Conservation (phyloP, 2,113 vertebrate genomes). For the Bombycilla garrulus region DNA sequence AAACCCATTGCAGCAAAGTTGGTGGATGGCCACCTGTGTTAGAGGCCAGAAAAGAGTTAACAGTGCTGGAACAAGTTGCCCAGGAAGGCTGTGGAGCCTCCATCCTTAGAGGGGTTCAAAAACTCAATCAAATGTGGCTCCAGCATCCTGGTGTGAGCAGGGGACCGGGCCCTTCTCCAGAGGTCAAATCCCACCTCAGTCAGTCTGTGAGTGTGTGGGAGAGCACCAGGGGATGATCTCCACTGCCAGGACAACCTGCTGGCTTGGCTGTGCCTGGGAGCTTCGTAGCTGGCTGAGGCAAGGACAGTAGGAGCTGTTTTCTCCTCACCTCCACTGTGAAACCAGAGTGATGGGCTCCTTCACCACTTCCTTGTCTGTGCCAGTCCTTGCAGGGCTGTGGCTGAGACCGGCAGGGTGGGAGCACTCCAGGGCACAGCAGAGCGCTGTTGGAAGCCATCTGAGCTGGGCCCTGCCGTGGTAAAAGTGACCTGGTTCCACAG, state of each 20-base stretch:
- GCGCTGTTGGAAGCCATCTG: not conserved
- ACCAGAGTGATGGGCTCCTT: not conserved
- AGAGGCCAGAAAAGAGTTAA: not conserved
- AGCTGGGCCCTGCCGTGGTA: not conserved
- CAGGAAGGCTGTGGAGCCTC: not conserved
- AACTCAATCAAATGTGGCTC: rapidly evolving
- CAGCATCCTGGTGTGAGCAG: not conserved
- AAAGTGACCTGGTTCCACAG: not conserved
- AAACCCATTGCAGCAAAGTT: not conserved
- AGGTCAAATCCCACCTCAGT: not conserved
- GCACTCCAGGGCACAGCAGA: not conserved
- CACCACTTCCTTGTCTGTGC: rapidly evolving
- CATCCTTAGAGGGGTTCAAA: not conserved
- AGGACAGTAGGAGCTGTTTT: not conserved
- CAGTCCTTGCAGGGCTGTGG: not conserved
- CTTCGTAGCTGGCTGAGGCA: not conserved
- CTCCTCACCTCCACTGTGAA: not conserved
- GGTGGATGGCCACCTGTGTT: not conserved
- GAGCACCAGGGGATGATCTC: not conserved
- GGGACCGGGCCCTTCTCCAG: not conserved
- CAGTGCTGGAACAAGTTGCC: not conserved
- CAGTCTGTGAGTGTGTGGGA: not conserved
- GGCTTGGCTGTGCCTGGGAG: not conserved
- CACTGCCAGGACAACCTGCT: not conserved
- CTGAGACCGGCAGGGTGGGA: not conserved